These are phyloP conservation scores for Lateolabrax maculatus DNA, from an alignment of 2,797 vertebrate species.

Conservation along the genomic window DNA sequence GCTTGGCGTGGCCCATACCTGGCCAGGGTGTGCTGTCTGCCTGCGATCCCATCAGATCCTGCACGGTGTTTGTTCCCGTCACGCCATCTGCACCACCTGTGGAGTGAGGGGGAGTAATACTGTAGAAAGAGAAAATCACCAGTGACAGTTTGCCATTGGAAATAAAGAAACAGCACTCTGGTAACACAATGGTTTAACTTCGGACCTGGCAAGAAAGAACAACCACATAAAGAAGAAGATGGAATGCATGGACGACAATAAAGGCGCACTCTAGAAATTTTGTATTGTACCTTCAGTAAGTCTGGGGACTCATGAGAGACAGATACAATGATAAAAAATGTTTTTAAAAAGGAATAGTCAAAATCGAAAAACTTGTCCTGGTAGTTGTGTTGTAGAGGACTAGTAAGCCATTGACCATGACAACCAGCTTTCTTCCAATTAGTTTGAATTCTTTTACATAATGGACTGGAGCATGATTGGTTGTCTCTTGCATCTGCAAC, in stretches of 20 bases:
- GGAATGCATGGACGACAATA: not conserved
- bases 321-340: not conserved
- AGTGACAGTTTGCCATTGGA: not conserved
- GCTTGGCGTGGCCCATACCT: slow-evolving; percentile 81
- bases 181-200: not conserved
- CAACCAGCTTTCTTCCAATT: not conserved
- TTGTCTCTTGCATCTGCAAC: not conserved
- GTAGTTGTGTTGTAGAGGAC: too few species aligned
- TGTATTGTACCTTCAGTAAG: not conserved
- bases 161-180: not conserved
- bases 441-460: not conserved
- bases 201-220: not conserved
- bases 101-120: slow-evolving; percentile 14
- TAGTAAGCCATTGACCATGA: not conserved
- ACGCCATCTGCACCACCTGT: slow-evolving; percentile 61
- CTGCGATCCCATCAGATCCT: slow-evolving; percentile 86
- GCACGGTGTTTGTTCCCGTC: slow-evolving; percentile 51
- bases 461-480: not conserved
- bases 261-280: not conserved
- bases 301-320: not conserved
- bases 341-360: too few species aligned
- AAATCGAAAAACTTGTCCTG: not conserved
- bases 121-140: not conserved
- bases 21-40: slow-evolving; percentile 89
- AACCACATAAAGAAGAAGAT: not conserved